Percentiles rank a stretch among this genome's conserved stretches.
phyloP scores from a whole-genome alignment of 2,888 invertebrate species.

The Hydrotaea cyrtoneurina region DNA sequence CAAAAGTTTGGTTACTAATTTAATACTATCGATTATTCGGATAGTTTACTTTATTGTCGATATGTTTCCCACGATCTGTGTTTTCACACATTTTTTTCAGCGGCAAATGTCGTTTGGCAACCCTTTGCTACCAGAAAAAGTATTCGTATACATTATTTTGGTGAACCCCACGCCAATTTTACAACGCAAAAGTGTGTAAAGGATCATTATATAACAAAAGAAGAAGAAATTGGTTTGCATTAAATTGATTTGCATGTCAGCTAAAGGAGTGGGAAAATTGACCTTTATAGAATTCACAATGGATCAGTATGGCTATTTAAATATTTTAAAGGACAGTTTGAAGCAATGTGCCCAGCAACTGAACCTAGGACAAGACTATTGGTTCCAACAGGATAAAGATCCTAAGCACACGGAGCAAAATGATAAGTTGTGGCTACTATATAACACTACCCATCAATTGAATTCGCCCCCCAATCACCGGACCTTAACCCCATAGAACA shows the following conservation, averaged over 20 bases:
- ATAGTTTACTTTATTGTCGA: no score
- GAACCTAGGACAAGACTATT: not conserved
- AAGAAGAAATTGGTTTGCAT: no score
- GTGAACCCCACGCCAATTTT: no score
- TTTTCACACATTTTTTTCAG: no score
- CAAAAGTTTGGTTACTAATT: no score
- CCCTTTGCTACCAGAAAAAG: not conserved
- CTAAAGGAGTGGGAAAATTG: not conserved
- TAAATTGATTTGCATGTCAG: not conserved
- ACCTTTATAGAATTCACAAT: not conserved
- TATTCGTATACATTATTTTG: no score
- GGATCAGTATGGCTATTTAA: not conserved
- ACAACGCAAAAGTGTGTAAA: no score
- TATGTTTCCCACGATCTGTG: no score
- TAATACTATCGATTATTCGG: no score
- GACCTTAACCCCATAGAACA: no score
- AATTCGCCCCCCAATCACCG: conserved; percentile 50
- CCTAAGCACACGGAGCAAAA: conserved; percentile 49
- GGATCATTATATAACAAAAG: no score
- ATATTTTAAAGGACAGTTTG: not conserved
- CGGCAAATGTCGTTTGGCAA: conserved; percentile 21
- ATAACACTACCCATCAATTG: conserved; percentile 55
- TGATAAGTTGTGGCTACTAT: conserved; percentile 56
- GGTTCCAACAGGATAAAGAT: conserved; percentile 61
- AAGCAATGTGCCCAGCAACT: not conserved